Evolutionary conservation across 35 echinoderm and acorn worm genomes (phyloP), one percentile per base, ranked within the genome.

Genomic region (Lytechinus variegatus): DNA sequence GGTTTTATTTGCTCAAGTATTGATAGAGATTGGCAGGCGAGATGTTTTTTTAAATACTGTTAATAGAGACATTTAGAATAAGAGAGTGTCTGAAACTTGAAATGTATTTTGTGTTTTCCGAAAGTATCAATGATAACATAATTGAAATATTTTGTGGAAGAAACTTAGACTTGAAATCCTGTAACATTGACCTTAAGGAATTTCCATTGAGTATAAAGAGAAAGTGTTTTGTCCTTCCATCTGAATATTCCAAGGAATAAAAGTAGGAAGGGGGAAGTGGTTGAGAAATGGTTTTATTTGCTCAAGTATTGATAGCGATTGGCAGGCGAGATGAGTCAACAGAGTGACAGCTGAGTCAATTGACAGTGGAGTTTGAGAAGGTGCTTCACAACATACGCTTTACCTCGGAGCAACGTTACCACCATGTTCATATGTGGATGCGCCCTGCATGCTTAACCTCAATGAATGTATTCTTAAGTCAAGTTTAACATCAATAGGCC

Each of bases 351-450:
- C 88, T 90, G 88, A 90, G 27, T 90, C 88, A 90, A 90, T 90
- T 90, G 88, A 90, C 88, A 90, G 88, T 52, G 88, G 24, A 90
- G 27, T 10, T 90, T 90, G 88, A 90, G 88, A 90, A 90, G 88
- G 28, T 90, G 28, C 88, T 54, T 54, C 88, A n/a, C n/a, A 79
- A 79, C 66, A 79, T 79, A 79, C 66, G 66, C 66, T 79, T 79
- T 79, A 79, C 66, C 66, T 58, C 56, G 13, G 56, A 79, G 12
- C 66, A 79, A 16, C 66, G 8, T 79, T 79, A 24, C 66, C 8
- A 19, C 61, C 16, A 21, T 71, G 61, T 71, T 71, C 61, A 71
- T 14, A 71, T 21, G 24, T 19, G 12, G 61, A 14, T 71, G 12
- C 12, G 14, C 61, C 2, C 33, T 44, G 33, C n/a, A n/a, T n/a